Percentiles rank a stretch among this genome's conserved stretches.
These are phyloP conservation scores for Calephelis perditalis DNA, from an alignment of 2,888 invertebrate genomes.

Conservation along the genomic window DNA sequence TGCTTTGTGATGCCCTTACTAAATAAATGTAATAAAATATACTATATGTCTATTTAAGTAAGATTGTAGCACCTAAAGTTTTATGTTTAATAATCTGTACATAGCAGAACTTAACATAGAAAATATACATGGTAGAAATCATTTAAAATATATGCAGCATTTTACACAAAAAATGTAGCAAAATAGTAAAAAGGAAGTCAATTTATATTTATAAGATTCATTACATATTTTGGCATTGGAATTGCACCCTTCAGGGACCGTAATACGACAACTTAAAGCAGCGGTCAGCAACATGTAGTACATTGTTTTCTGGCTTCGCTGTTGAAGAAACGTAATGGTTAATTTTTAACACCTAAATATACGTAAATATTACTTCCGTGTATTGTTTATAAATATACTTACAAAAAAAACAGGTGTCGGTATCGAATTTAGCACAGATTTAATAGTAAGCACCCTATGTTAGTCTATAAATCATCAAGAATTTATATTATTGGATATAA, in stretches of 20 bases:
- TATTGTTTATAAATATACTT: too few relatives aligned
- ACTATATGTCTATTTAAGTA: slow-evolving; percentile 50
- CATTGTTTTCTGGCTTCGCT: too few relatives aligned
- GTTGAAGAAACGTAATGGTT: too few relatives aligned
- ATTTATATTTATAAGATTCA: slow-evolving; percentile 12
- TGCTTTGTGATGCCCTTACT: slow-evolving; percentile 40
- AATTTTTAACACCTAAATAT: too few relatives aligned
- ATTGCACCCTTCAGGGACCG: slow-evolving; percentile 30
- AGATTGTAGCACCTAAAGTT: slow-evolving; percentile 65
- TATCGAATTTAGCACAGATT: too few relatives aligned
- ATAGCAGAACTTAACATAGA: not conserved
- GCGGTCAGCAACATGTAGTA: too few relatives aligned
- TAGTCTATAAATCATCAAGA: too few relatives aligned
- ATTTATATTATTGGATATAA: too few relatives aligned
- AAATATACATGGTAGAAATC: slow-evolving; percentile 14
- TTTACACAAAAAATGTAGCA: slow-evolving; percentile 20
- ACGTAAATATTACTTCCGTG: too few relatives aligned
- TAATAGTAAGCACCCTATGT: too few relatives aligned
- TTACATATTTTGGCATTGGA: slow-evolving; percentile 32
- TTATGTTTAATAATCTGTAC: slow-evolving; percentile 32
- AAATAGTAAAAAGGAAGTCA: slow-evolving; percentile 13
- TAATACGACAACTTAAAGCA: too few relatives aligned
- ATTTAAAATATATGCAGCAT: slow-evolving; percentile 25
- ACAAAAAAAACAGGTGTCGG: too few relatives aligned
- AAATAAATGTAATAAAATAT: slow-evolving; percentile 30